phyloP scores from a whole-genome alignment of 2,888 invertebrate genomes.

The Coenonympha glycerion region DNA sequence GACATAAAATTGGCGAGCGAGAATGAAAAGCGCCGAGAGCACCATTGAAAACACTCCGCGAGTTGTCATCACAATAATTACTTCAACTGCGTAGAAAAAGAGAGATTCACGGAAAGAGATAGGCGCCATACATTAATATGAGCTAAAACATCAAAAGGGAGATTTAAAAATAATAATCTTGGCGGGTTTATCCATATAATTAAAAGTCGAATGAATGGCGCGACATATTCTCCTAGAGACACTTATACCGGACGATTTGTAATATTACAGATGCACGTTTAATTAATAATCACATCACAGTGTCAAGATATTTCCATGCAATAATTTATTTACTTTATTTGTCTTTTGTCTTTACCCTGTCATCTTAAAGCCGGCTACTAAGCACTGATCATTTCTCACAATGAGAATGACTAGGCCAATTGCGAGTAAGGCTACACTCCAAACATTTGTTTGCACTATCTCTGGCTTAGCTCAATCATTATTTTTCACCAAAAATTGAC shows the following conservation, averaged over 20 bases:
- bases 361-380: too few relatives aligned
- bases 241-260: neutral
- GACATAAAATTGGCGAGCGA: constrained; percentile 11
- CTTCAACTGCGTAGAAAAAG: constrained; percentile 8
- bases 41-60: constrained; percentile 11
- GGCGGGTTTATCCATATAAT: constrained; percentile 28
- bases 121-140: constrained; percentile 9
- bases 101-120: constrained; percentile 14
- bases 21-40: constrained; percentile 11
- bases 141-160: constrained; percentile 14
- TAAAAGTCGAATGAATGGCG: constrained; percentile 25
- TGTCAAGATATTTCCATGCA: too few relatives aligned
- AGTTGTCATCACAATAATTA: constrained; percentile 17
- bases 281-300: neutral
- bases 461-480: too few relatives aligned
- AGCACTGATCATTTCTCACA: too few relatives aligned
- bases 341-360: too few relatives aligned
- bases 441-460: too few relatives aligned
- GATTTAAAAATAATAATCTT: constrained; percentile 27
- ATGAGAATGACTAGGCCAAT: too few relatives aligned
- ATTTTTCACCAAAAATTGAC: too few relatives aligned
- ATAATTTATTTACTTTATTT: too few relatives aligned
- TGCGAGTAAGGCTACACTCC: too few relatives aligned
- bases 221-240: neutral
- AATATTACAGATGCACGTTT: neutral